phyloP scores from a whole-genome alignment of 1,140 invertebrate species.

The Temnothorax nylanderi region DNA sequence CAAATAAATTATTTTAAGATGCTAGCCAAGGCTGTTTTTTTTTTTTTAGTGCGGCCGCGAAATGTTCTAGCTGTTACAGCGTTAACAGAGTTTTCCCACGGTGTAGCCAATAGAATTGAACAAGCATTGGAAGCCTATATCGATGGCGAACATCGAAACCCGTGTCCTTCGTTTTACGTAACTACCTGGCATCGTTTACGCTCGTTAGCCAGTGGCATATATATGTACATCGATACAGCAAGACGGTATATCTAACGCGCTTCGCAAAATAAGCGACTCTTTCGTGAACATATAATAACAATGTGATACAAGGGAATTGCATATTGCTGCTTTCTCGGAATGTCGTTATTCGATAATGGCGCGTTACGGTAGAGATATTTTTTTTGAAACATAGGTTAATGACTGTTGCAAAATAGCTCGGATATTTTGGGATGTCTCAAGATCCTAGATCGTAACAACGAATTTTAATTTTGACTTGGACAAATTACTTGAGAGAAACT shows the following conservation, averaged over 20 bases:
- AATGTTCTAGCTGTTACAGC: background rate
- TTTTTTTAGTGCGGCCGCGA: background rate
- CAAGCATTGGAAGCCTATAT: slow-evolving; percentile 44
- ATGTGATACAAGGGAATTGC: slow-evolving; percentile 1
- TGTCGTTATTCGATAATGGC: slow-evolving; percentile 13
- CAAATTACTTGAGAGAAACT: background rate
- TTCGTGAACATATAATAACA: slow-evolving; percentile 4
- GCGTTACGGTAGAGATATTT: background rate
- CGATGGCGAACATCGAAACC: slow-evolving; percentile 45
- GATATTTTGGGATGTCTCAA: background rate
- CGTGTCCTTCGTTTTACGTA: slow-evolving; percentile 56
- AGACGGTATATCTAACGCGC: background rate
- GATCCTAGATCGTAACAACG: background rate
- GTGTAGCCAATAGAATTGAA: slow-evolving; percentile 3
- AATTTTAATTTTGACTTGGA: background rate
- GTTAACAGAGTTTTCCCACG: slow-evolving; percentile 2
- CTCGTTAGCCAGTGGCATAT: slow-evolving; percentile 30
- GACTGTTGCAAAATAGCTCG: background rate
- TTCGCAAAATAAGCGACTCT: slow-evolving; percentile 10
- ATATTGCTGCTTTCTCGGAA: background rate
- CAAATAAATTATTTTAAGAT: background rate
- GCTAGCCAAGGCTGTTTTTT: background rate
- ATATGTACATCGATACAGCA: slow-evolving; percentile 17
- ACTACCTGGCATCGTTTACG: slow-evolving; percentile 54
- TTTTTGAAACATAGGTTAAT: background rate